Percentiles rank a stretch among this genome's conserved stretches.
Conservation (phyloP, 2,797 vertebrate genomes). For the Periophthalmus magnuspinnatus region DNA sequence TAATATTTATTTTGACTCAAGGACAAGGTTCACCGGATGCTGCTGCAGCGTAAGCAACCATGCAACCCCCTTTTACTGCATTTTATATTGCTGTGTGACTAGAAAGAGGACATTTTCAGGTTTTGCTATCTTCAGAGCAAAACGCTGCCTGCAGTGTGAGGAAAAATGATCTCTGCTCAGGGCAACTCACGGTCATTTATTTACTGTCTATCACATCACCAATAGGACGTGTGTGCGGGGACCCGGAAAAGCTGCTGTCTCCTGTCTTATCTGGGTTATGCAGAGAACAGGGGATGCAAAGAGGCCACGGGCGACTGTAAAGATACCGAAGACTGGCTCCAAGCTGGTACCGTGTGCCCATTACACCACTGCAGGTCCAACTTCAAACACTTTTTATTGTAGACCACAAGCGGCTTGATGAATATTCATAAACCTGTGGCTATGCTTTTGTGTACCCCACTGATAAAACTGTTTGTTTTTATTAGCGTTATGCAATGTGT, state of each 20-base stretch:
- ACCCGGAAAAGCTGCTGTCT: conserved; percentile 41
- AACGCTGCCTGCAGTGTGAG: conserved; percentile 34
- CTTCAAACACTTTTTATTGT: conserved; percentile 64
- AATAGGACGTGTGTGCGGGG: conserved; percentile 50
- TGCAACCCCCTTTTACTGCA: background rate
- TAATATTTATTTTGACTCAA: conserved; percentile 5
- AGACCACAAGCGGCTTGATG: conserved; percentile 51
- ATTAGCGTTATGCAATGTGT: conserved; percentile 44
- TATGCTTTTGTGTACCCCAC: conserved; percentile 38
- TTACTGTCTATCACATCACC: conserved; percentile 56
- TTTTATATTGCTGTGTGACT: conserved; percentile 17
- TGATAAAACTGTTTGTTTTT: conserved; percentile 52
- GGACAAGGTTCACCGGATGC: conserved; percentile 5
- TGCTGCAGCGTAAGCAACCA: conserved; percentile 1
- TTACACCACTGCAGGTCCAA: conserved; percentile 68
- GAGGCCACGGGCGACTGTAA: conserved; percentile 59
- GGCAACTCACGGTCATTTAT: conserved; percentile 54
- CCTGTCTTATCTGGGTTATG: conserved; percentile 71
- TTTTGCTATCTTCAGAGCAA: conserved; percentile 26
- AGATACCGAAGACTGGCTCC: conserved; percentile 59
- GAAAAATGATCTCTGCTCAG: conserved; percentile 46
- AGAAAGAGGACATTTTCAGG: conserved; percentile 20
- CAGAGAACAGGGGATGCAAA: conserved; percentile 65
- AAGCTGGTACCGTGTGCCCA: conserved; percentile 64
- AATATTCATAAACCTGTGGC: conserved; percentile 59